Evolutionary conservation across 2,113 vertebrate species (phyloP), one percentile per base, ranked within the genome.

Genomic region (Silurus glanis): DNA sequence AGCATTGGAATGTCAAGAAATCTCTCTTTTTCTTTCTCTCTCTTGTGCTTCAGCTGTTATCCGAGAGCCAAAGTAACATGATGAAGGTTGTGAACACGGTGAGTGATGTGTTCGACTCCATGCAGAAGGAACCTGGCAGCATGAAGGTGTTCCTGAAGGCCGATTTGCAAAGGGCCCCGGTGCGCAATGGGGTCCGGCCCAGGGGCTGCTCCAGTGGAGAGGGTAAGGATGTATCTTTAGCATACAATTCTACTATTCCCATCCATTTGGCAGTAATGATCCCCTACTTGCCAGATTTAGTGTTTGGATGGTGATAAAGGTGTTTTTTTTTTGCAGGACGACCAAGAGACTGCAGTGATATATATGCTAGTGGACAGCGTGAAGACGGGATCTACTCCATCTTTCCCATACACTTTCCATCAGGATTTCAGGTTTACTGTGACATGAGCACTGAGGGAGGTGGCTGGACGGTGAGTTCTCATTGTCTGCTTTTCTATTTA

Each of bases 371-470:
- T 0, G 96, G 96, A 0, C 96, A 96, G 85, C 95, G 93, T 83
- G 95, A 96, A 9, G 95, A 97, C 0, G 96, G 96, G 0, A 91
- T 97, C 83, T 97, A 97, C 89, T 97, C 96, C 0, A 89, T 97
- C 89, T 97, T 97, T 90, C 96, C 96, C 88, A 95, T 93, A 0
- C 96, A 97, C 88, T 94, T 93, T 53, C 95, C 96, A 0, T 89
- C 95, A 0, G 96, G 96, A 86, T 97, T 97, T 94, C 96, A 96
- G 93, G 97, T 97, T 88, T 97, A 95, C 91, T 97, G 97, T 0
- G 97, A 97, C 93, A 97, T 97, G 97, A 95, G 88, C 0, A 95
- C 96, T 0, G 96, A 97, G 0, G 95, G 96, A 0, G 96, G 97
- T 0, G 97, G 97, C 88, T 97, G 97, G 97, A 97, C 96, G 93